Base-by-base conservation (phyloP, 2,113 vertebrate genomes). In the Pholis gunnellus region DNA sequence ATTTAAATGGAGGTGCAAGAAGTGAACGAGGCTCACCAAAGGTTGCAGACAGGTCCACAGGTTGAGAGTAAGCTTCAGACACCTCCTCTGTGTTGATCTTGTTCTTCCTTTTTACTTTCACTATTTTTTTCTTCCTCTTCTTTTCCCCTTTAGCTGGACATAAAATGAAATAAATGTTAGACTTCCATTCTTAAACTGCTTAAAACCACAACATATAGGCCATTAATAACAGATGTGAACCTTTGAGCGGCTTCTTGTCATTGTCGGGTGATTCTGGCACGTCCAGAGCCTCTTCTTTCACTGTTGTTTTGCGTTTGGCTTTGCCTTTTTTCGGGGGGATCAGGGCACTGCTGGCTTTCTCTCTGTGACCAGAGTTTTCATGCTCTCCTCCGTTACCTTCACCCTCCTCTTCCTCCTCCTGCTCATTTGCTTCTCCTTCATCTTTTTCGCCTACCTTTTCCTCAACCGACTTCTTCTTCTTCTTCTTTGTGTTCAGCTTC, bases 61-160 rank as follows among this genome's bases (percentile, higher is more conserved):
- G 81, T 0, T 88, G 92, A 66, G 92, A 87, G 73, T 93, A 94
- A 22, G 83, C 88, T 65, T 42, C 1, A 0, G 89, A 78, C 46
- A 84, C 61, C 34, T 95, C 95, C 87, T 95, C 95, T 0, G 95
- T 96, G 78, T 96, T 97, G 82, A 97, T 96, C 92, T 95, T 97
- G 81, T 97, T 98, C 86, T 96, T 97, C 78, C 91, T 87, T 79
- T 94, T 95, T 17, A 92, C 94, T 81, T 94, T 95, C 29, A 91
- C 84, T 1, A 69, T 72, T 73, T 92, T 95, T 90, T 95, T 97
- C 91, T 92, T 97, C 77, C 90, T 97, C 91, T 85, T 96, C 54
- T 90, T 96, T 76, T 78, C 75, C n/a, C 71, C 92, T 85, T 94
- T 94, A 11, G 1, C 95, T 96, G 57, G 13, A 87, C 31, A n/a